A percentile compares a stretch with the other conserved stretches of the same genome.
Conservation (phyloP, 53 echinoderm and acorn worm species). For the Henricia sp. region DNA sequence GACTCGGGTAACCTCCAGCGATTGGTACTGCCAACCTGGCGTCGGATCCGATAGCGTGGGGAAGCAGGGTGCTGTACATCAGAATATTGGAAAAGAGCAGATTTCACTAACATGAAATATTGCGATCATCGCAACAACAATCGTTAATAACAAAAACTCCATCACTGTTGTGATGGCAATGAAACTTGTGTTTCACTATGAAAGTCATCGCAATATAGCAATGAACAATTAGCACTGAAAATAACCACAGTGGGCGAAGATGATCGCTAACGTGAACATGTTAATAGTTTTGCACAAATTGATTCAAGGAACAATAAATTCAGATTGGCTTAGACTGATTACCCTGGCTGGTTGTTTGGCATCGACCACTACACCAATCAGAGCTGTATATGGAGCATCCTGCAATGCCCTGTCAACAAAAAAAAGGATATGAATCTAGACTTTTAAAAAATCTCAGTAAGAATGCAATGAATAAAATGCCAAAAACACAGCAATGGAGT, state of each 20-base stretch:
- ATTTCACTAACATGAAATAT: not conserved
- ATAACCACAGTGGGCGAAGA: no score
- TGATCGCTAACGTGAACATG: not conserved
- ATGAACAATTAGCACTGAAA: not conserved
- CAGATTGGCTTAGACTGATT: constrained; percentile 11
- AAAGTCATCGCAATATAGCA: not conserved
- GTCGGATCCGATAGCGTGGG: constrained; percentile 88
- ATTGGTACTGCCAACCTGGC: constrained; percentile 93
- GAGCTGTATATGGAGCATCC: constrained; percentile 83
- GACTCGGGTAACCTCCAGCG: constrained; percentile 97
- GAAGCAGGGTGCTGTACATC: constrained; percentile 86
- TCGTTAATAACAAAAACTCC: no score
- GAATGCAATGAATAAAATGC: not conserved
- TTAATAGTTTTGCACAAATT: no score
- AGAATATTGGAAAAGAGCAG: not conserved
- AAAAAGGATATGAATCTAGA: no score
- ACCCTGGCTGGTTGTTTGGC: constrained; percentile 88
- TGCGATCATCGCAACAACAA: no score
- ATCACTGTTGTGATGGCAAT: no score
- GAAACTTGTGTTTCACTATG: no score
- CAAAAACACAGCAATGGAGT: not conserved
- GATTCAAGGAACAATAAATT: not conserved
- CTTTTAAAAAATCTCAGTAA: not conserved
- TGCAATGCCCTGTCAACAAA: constrained; percentile 77
- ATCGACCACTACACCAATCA: constrained; percentile 91